Conservation (phyloP, 2,888 invertebrate genomes). For the Pristionchus mayeri region DNA sequence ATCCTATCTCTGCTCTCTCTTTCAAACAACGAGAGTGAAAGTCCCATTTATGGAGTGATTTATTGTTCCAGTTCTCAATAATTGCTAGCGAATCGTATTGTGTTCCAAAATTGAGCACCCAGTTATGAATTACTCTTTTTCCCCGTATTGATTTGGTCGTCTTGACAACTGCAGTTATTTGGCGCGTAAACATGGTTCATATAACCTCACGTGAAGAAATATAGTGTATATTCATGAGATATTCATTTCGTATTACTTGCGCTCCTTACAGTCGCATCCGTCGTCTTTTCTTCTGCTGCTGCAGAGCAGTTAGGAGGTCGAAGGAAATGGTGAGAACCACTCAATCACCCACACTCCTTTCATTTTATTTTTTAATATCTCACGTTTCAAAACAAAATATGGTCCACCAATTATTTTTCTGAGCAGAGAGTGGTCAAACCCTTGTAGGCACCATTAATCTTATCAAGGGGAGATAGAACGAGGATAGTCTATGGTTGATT, state of each 20-base stretch:
- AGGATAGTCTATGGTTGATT: conserved; percentile 12
- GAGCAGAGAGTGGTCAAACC: not conserved
- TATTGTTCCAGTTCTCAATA: conserved; percentile 7
- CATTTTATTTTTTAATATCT: no score
- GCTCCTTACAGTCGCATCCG: not conserved
- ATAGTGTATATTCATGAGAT: no score
- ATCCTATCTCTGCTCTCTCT: not conserved
- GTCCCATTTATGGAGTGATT: conserved; percentile 10
- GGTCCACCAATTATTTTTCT: no score
- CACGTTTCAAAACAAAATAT: no score
- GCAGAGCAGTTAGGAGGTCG: conserved; percentile 27
- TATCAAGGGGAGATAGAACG: not conserved
- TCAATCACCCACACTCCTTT: no score
- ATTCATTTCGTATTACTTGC: not conserved
- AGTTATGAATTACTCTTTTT: not conserved
- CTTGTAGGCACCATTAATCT: not conserved
- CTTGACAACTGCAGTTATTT: conserved; percentile 15
- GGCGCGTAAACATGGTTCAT: not conserved
- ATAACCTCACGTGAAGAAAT: no score
- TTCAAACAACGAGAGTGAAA: not conserved
- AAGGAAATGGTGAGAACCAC: not conserved
- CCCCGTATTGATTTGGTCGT: not conserved
- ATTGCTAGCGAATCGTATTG: not conserved
- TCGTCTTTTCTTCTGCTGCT: conserved; percentile 35
- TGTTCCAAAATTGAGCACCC: not conserved